These are phyloP conservation scores for Ceratosolen solmsi DNA, from an alignment of 1,140 invertebrate species.

Conservation along the genomic window DNA sequence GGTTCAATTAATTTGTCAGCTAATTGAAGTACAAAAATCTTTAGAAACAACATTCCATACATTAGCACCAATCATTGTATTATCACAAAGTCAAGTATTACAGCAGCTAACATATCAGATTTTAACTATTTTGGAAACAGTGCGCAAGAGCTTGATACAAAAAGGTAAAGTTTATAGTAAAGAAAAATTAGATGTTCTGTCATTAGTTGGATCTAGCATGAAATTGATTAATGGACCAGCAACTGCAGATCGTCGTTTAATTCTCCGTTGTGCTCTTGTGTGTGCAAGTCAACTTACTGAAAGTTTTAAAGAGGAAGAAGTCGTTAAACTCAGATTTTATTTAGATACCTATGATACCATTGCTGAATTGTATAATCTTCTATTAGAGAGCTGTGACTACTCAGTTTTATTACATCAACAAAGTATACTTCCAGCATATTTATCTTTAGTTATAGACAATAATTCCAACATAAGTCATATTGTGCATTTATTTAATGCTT, in stretches of 20 bases:
- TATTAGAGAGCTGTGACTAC: slow-evolving; percentile 65
- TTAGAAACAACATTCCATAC: slow-evolving; percentile 79
- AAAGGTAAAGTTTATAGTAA: slow-evolving; percentile 71
- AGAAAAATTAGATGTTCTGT: slow-evolving; percentile 78
- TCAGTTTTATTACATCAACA: slow-evolving; percentile 67
- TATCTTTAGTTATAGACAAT: slow-evolving; percentile 61
- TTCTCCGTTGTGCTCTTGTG: slow-evolving; percentile 76
- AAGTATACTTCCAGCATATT: slow-evolving; percentile 68
- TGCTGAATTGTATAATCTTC: slow-evolving; percentile 62
- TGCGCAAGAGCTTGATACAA: slow-evolving; percentile 72
- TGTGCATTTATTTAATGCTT: slow-evolving; percentile 65
- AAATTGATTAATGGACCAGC: slow-evolving; percentile 77
- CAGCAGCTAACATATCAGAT: slow-evolving; percentile 77
- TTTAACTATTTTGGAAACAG: slow-evolving; percentile 73
- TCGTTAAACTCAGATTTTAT: slow-evolving; percentile 62
- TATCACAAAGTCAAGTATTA: slow-evolving; percentile 74
- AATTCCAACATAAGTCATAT: slow-evolving; percentile 64
- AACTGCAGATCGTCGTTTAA: slow-evolving; percentile 76
- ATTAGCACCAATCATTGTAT: slow-evolving; percentile 63
- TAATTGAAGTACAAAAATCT: slow-evolving; percentile 88
- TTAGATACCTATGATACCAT: slow-evolving; percentile 68
- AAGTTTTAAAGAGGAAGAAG: slow-evolving; percentile 67
- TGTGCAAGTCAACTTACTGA: slow-evolving; percentile 71
- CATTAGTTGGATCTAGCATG: slow-evolving; percentile 77
- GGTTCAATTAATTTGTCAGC: slow-evolving; percentile 82